Conservation (phyloP, 2,797 vertebrate genomes). For the Oceanodroma leucorhoa region DNA sequence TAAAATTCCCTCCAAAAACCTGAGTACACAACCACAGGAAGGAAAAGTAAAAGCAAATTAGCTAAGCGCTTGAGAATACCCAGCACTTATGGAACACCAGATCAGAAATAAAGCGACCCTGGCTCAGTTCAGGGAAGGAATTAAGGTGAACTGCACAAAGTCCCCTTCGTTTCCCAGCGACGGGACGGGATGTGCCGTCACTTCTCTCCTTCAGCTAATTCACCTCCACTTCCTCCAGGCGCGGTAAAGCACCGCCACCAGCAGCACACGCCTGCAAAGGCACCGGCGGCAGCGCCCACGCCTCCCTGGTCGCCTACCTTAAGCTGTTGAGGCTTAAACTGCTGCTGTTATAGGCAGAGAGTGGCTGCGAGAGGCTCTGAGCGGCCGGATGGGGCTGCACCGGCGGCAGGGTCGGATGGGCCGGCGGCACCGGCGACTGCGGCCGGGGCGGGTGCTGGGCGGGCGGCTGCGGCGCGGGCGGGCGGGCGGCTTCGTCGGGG, state of each 20-base stretch:
- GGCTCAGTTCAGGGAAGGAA: not conserved
- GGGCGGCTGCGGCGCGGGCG: constrained; percentile 71
- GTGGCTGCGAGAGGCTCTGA: constrained; percentile 82
- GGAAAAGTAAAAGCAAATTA: not conserved
- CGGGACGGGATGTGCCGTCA: not conserved
- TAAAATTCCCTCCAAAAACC: not conserved
- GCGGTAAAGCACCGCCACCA: not conserved
- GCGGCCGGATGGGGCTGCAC: constrained; percentile 79
- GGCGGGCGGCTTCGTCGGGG: constrained; percentile 54
- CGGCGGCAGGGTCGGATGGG: constrained; percentile 70
- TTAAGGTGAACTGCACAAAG: not conserved
- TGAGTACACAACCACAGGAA: fast-evolving
- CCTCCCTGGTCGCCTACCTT: constrained; percentile 73
- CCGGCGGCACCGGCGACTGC: constrained; percentile 77
- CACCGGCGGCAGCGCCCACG: fast-evolving
- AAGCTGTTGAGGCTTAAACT: constrained; percentile 91
- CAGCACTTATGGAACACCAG: not conserved
- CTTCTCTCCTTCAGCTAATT: not conserved
- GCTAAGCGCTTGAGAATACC: fast-evolving
- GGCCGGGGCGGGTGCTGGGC: constrained; percentile 68
- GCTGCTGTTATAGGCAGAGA: constrained; percentile 89
- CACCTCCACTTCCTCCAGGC: not conserved
- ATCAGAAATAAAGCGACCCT: not conserved
- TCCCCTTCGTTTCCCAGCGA: not conserved
- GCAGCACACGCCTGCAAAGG: not conserved